These are phyloP conservation scores for Heliconius hermathena DNA, from an alignment of 1,140 invertebrate species.

Conservation along the genomic window DNA sequence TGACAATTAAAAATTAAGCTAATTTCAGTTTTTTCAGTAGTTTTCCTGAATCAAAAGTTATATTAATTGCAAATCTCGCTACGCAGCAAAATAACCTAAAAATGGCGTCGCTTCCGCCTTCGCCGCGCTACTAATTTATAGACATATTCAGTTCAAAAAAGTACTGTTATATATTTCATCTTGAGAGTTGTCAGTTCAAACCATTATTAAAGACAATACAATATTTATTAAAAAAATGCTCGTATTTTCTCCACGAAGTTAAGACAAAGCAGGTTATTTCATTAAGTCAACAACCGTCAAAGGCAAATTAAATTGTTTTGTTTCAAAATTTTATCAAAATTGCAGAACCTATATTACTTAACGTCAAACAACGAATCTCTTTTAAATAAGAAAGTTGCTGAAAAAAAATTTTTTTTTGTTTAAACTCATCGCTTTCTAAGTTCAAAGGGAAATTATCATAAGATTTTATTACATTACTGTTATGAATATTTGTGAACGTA, in stretches of 20 bases:
- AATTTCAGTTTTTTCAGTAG: no score
- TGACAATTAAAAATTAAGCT: no score
- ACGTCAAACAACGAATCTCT: constrained; percentile 25
- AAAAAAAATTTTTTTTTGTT: constrained; percentile 27
- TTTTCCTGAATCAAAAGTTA: no score
- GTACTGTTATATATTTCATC: no score
- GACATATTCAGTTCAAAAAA: no score
- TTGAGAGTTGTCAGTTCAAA: no score
- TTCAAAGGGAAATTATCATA: constrained; percentile 37
- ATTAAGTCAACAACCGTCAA: neutral
- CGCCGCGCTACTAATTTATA: no score
- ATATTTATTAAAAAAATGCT: neutral
- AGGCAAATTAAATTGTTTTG: constrained; percentile 1
- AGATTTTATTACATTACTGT: constrained; percentile 29
- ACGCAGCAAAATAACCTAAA: no score
- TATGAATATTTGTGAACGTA: constrained; percentile 13
- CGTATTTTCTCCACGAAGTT: neutral
- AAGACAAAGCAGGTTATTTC: neutral
- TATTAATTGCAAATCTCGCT: no score
- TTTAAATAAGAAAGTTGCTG: constrained; percentile 28
- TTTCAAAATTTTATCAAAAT: neutral
- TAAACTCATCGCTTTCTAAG: constrained; percentile 28
- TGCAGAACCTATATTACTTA: neutral
- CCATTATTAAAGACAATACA: neutral
- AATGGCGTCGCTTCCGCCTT: no score